Evolutionary conservation across 2,888 invertebrate species (phyloP).

Genomic region (Gnatocerus cornutus): DNA sequence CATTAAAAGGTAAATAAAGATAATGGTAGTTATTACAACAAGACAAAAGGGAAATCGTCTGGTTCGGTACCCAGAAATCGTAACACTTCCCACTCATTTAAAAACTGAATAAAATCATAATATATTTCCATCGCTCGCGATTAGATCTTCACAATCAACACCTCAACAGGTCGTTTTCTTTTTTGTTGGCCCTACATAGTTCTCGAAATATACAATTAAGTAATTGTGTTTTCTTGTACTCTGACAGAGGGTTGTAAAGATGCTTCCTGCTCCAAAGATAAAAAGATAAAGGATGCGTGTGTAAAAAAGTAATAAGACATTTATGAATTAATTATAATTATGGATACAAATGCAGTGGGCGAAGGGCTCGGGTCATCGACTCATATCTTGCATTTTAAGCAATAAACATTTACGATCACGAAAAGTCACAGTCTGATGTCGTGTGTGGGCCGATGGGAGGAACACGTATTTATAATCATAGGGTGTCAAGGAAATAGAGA

Average conservation of each 20-base stretch:
- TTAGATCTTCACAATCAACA: conserved; percentile 29
- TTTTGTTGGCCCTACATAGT: conserved; percentile 4
- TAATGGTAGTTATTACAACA: conserved; percentile 27
- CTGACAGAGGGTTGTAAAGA: background rate
- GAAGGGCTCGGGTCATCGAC: conserved; percentile 40
- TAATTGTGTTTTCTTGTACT: background rate
- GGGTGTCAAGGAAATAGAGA: conserved; percentile 62
- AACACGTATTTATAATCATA: conserved; percentile 59
- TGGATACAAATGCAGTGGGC: conserved; percentile 3
- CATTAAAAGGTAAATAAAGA: conserved; percentile 38
- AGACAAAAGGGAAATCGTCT: conserved; percentile 20
- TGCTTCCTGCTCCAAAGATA: background rate
- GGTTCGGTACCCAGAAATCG: conserved; percentile 9
- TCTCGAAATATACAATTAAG: conserved; percentile 2
- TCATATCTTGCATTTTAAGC: conserved; percentile 43
- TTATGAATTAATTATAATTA: conserved; percentile 15
- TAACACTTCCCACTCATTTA: conserved; percentile 19
- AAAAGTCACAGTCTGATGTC: conserved; percentile 48
- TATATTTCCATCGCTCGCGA: conserved; percentile 25
- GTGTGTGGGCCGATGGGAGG: conserved; percentile 55
- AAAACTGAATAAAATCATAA: conserved; percentile 35
- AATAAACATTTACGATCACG: conserved; percentile 48
- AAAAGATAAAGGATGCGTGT: background rate
- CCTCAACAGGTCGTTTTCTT: conserved; percentile 17
- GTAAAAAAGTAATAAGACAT: background rate